Evolutionary conservation across 2,113 vertebrate species (phyloP), one percentile per base, ranked within the genome.

Genomic region (Sinosuthora webbiana): DNA sequence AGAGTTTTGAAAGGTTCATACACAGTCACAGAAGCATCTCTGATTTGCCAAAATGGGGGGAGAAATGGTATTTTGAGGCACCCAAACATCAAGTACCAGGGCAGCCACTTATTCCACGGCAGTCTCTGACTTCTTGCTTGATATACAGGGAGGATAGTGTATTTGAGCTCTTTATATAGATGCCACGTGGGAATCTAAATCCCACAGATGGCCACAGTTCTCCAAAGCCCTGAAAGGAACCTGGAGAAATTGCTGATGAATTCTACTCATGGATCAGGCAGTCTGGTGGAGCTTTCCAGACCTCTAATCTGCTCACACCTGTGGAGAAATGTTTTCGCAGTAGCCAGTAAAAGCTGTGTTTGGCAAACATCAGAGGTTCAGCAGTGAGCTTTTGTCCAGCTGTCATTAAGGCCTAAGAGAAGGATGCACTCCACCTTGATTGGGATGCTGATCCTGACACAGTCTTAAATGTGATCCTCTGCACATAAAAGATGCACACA

Each of bases 101-200:
- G 4, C 15, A 75, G 23, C 0, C 4, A 5, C 4, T 39, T 49
- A 7, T 49, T 80, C 19, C 16, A 49, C 10, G 9, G 7, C 7
- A 52, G 6, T 22, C 5, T 35, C 44, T 20, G 9, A 57, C 1
- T 6, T 75, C 7, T 19, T 76, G 2, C 8, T 75, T 33, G 4
- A 11, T 71, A 25, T 15, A 18, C 19, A 25, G 6, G 24, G 24
- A 74, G 7, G 5, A 4, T 14, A 11, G 28, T 9, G 4, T 37
- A 20, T 68, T n/a, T 50, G 14, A 82, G 20, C 16, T 69, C 7
- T 64, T 59, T 21, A 4, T 10, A 33, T 7, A 11, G 9, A 49
- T 83, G 3, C 2, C 28, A 39, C 11, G 12, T 6, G 8, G 15
- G 3, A 70, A 27, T n/a, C 12, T 30, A 49, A 41, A 84, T 50